phyloP scores from a whole-genome alignment of 1,140 invertebrate genomes.

The Agraylea sexmaculata region DNA sequence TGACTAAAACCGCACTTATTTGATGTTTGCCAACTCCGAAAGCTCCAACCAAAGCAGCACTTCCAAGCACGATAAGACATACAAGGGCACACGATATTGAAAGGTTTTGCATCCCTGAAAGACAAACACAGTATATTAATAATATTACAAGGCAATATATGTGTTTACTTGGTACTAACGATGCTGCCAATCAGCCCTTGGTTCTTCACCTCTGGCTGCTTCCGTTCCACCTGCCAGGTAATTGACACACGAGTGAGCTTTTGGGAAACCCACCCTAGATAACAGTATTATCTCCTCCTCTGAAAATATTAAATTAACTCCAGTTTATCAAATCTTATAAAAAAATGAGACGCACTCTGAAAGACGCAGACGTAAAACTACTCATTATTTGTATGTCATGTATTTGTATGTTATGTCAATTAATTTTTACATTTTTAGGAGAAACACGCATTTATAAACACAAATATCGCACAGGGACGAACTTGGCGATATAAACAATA shows the following conservation, averaged over 20 bases:
- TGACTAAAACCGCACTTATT: conserved; percentile 79
- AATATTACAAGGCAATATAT: not conserved
- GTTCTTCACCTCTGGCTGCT: conserved; percentile 49
- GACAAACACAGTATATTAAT: conserved; percentile 13
- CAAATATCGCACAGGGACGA: no score
- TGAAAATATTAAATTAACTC: conserved; percentile 32
- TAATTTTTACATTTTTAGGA: no score
- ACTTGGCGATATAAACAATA: no score
- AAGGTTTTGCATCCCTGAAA: conserved; percentile 82
- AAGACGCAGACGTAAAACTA: no score
- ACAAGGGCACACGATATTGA: conserved; percentile 85
- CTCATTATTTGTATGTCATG: not conserved
- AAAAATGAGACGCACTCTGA: not conserved
- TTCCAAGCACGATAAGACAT: conserved; percentile 72
- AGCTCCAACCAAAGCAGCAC: conserved; percentile 68
- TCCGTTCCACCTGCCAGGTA: conserved; percentile 58
- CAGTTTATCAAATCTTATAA: not conserved
- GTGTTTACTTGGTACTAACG: conserved; percentile 45
- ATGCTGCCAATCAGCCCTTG: conserved; percentile 68
- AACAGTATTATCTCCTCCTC: conserved; percentile 58
- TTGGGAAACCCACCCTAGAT: conserved; percentile 53
- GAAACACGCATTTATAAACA: no score
- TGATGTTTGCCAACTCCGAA: conserved; percentile 78
- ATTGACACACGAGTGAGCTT: conserved; percentile 58
- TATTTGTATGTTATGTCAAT: no score